Evolutionary conservation across 2,888 invertebrate genomes (phyloP), one percentile per base, ranked within the genome.

Genomic region (Tenthredo amoena): DNA sequence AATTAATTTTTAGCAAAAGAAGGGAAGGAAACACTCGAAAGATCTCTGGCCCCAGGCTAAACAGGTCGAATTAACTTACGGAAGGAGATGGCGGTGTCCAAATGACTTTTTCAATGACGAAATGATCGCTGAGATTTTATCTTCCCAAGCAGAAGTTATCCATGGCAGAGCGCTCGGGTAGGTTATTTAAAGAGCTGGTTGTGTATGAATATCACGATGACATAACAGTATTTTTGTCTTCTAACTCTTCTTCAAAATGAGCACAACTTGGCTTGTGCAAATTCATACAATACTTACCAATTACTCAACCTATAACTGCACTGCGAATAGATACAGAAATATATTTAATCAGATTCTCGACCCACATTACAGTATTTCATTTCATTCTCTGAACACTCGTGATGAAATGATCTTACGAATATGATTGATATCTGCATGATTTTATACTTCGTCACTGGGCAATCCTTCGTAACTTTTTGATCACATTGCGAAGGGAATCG

Each of bases 41-140:
- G 92, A 93, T 0, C 91, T 93, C 55, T 93, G 93, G 87, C 96
- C 97, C 2, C 95, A 96, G 89, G 96, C 96, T 88, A 94, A 97
- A 85, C 97, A 97, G 9, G 94, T 97, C 71, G 96, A 97, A 83
- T 94, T 97, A 83, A 97, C 97, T 15, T 97, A 97, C 37, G 97
- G 97, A 7, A 95, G 97, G 65, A 95, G 95, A 91, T 97, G 97
- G 97, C 95, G 96, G 90, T 95, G 96, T 79, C 97, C 98, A 3
- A 96, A 97, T 91, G 98, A 98, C 91, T 97, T 98, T 71, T 98
- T 97, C 95, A 97, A 98, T 87, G 98, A 99, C 89, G 96, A 97
- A 90, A 96, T 97, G 94, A 97, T 99, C 86, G 97, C 97, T 26
- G 97, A 98, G 91, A 97, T 97, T 0, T 94, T 99, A 87, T 96